Conservation (phyloP, 2,888 invertebrate genomes). For the Calameuta pallipes region DNA sequence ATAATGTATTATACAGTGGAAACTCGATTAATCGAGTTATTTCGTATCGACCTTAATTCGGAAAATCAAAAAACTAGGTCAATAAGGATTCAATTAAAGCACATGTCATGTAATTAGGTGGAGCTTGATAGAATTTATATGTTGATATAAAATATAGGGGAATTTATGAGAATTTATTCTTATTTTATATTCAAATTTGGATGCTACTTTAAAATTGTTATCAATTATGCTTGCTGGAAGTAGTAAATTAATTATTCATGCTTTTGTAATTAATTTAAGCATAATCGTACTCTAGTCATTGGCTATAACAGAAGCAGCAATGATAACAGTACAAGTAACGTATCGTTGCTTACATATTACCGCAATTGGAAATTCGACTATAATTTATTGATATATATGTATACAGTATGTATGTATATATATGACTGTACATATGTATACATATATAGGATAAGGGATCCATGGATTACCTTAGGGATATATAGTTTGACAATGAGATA, state of each 20-base stretch:
- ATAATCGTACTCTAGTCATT: slow-evolving; percentile 14
- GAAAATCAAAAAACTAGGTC: no score
- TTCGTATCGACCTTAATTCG: no score
- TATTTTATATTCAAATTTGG: no score
- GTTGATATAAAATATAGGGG: no score
- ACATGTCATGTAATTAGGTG: no score
- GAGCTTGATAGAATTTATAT: no score
- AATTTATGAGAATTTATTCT: no score
- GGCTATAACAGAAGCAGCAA: slow-evolving; percentile 27
- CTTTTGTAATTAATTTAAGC: not conserved
- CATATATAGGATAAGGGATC: not conserved
- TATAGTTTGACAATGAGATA: not conserved
- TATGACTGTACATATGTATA: not conserved
- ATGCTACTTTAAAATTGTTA: not conserved
- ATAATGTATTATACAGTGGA: no score
- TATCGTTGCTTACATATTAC: not conserved
- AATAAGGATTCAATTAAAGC: no score
- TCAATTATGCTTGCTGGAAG: not conserved
- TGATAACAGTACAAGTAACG: not conserved
- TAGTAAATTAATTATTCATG: not conserved
- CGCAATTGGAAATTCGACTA: not conserved
- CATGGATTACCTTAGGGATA: not conserved
- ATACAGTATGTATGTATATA: no score
- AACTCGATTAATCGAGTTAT: no score
- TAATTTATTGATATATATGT: not conserved